Percentiles rank a stretch among this genome's conserved stretches.
phyloP scores from a whole-genome alignment of 2,113 vertebrate genomes.

The Cromileptes altivelis region DNA sequence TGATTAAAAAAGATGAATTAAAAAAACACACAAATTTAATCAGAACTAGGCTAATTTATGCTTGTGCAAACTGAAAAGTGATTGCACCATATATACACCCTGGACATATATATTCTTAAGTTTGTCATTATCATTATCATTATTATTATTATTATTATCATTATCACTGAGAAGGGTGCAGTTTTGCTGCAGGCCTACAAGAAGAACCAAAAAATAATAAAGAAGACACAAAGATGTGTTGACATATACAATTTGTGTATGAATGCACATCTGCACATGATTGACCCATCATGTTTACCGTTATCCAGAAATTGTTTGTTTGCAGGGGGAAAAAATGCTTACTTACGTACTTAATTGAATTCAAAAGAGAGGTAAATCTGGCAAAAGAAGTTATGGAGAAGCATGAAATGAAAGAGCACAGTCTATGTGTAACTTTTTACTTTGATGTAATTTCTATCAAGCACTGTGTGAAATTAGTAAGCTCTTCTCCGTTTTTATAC shows the following conservation, averaged over 20 bases:
- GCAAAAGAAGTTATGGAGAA: neutral
- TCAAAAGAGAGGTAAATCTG: neutral
- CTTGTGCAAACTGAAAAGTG: neutral
- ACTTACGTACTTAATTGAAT: neutral
- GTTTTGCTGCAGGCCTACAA: neutral
- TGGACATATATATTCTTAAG: too few relatives aligned
- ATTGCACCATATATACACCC: neutral
- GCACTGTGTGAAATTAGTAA: neutral
- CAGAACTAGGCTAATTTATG: neutral
- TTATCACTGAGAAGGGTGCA: neutral
- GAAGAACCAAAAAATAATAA: neutral
- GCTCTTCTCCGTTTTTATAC: slow-evolving; percentile 14
- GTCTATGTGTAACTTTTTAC: neutral
- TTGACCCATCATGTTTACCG: neutral
- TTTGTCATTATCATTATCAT: neutral
- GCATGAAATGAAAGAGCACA: neutral
- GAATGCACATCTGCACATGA: neutral
- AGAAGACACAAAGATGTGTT: neutral
- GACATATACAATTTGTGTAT: neutral
- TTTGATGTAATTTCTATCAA: neutral
- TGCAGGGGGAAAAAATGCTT: neutral
- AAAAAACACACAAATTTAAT: neutral
- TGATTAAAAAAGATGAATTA: neutral
- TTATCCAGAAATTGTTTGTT: neutral
- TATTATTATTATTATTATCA: neutral